Percentiles rank a stretch among this genome's conserved stretches.
Conservation (phyloP, 1,140 invertebrate species). For the Trichonephila inaurata region DNA sequence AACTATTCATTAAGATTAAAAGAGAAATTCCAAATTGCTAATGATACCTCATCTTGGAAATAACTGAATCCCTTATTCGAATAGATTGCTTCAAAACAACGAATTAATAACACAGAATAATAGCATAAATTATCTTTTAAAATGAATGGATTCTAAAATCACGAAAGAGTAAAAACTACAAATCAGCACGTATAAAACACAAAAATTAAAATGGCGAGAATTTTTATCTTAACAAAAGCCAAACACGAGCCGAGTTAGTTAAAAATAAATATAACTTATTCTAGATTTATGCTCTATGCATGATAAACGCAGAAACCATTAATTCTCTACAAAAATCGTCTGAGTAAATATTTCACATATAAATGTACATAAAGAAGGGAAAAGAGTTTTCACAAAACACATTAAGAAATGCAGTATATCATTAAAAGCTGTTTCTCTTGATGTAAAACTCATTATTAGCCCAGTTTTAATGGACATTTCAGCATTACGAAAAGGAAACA, state of each 20-base stretch:
- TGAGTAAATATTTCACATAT: constrained; percentile 42
- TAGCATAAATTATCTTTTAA: constrained; percentile 12
- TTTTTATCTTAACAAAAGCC: neutral
- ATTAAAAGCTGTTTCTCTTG: constrained; percentile 49
- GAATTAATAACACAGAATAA: neutral
- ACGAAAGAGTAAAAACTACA: neutral
- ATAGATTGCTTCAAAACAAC: no score
- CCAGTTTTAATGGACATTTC: constrained; percentile 66
- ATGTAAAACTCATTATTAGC: constrained; percentile 50
- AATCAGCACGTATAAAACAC: neutral
- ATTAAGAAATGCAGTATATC: constrained; percentile 65
- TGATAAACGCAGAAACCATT: constrained; percentile 44
- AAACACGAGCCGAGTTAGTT: neutral
- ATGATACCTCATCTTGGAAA: no score
- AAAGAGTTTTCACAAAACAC: constrained; percentile 35
- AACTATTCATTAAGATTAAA: no score
- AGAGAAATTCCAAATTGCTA: no score
- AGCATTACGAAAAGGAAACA: constrained; percentile 41
- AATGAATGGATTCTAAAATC: neutral
- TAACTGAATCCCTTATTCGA: no score
- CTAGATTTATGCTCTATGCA: constrained; percentile 36
- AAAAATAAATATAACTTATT: neutral
- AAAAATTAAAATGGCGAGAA: neutral
- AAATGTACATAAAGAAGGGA: constrained; percentile 46
- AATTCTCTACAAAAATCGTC: constrained; percentile 46